Evolutionary conservation across 2,113 vertebrate genomes (phyloP), one percentile per base, ranked within the genome.

Genomic region (Ictidomys tridecemlineatus): DNA sequence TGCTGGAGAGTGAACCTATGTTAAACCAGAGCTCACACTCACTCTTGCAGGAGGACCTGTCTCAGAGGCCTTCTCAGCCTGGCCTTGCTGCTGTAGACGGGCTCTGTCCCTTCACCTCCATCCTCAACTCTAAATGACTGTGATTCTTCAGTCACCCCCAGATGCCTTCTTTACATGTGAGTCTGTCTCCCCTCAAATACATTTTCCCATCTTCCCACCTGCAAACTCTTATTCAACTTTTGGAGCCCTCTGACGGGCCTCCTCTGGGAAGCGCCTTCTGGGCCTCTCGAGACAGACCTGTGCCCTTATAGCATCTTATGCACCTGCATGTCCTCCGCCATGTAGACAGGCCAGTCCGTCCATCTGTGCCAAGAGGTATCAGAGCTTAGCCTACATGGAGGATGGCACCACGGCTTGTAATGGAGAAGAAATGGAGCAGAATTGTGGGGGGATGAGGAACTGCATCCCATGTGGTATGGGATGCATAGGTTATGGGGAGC

Each of bases 401-500:
- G 24, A 2, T 5, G 61, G 34, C 5, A 22, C 34, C 5, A 4
- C 28, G 45, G 73, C 22, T 58, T 12, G 14, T 28, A 5, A 4
- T 34, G 42, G 32, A 58, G 67, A 56, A 11, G 69, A 34, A 88
- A 39, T 42, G 53, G 32, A 28, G n/a, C 11, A 58, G 42, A 69
- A 80, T 0, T 37, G 82, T 67, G 39, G 69, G 18, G 26, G 10
- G 11, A 51, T 1, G 11, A 30, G 34, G 51, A 58, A 16, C 11
- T 10, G 17, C 8, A 4, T 32, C 28, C 69, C 30, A 1, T 12
- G 32, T 1, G 16, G 45, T 8, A 6, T 22, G 67, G 42, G 4
- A 78, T 1, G 8, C 51, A 22, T 26, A 20, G 51, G 42, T 69
- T 22, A 1, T 0, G 1, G 11, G 42, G 18, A 2, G 12, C 3